Percentiles rank a stretch among this genome's conserved stretches.
phyloP scores from a whole-genome alignment of 2,113 vertebrate genomes.

The Poecile atricapillus region DNA sequence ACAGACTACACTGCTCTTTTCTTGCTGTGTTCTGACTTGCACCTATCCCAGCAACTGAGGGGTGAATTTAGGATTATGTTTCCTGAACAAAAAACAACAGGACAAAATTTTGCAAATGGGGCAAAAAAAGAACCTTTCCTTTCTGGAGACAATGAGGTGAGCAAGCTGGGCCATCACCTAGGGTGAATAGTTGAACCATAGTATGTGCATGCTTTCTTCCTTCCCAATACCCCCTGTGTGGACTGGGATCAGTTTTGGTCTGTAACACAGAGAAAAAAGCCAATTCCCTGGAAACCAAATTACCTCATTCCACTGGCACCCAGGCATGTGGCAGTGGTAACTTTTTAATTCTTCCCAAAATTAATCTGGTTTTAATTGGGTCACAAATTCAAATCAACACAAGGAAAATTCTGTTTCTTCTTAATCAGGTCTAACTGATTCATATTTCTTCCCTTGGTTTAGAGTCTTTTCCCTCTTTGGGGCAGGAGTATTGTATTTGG shows the following conservation, averaged over 20 bases:
- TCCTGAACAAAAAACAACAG: background rate
- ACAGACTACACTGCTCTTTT: background rate
- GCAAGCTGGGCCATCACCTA: background rate
- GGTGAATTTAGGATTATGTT: background rate
- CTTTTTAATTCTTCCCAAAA: background rate
- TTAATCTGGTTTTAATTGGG: background rate
- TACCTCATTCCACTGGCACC: background rate
- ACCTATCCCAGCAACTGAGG: background rate
- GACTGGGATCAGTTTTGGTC: background rate
- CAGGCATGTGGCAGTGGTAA: background rate
- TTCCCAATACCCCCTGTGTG: background rate
- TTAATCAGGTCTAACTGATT: background rate
- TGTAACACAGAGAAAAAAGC: background rate
- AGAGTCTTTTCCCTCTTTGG: background rate
- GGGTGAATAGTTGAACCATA: background rate
- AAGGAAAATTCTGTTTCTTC: background rate
- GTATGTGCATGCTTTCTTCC: background rate
- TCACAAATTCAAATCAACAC: background rate
- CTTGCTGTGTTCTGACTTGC: background rate
- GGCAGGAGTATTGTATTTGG: background rate
- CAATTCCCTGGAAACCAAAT: background rate
- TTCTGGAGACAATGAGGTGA: background rate
- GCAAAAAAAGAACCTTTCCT: background rate
- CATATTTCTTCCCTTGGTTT: background rate
- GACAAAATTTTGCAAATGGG: background rate